phyloP scores from a whole-genome alignment of 2,888 invertebrate genomes.

The Lamellibrachia columna region DNA sequence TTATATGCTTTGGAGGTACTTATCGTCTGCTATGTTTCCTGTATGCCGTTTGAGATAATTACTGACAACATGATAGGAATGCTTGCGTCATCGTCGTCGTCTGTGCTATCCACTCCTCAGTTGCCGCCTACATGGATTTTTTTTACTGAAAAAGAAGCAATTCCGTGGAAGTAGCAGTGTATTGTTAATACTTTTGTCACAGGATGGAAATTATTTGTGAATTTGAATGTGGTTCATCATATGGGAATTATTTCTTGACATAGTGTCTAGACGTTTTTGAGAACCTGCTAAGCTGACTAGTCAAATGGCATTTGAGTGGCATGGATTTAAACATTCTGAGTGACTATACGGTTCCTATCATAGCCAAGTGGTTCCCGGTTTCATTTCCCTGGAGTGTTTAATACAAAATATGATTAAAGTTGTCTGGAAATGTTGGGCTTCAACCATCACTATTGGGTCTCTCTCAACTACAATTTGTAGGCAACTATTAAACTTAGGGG shows the following conservation, averaged over 20 bases:
- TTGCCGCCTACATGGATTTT: constrained; percentile 32
- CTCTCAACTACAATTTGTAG: not conserved
- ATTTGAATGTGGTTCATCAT: constrained; percentile 33
- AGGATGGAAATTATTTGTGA: constrained; percentile 35
- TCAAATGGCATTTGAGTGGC: not conserved
- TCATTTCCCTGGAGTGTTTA: not conserved
- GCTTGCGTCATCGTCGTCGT: constrained; percentile 29
- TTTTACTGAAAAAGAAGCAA: constrained; percentile 30
- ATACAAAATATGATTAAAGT: not conserved
- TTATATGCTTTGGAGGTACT: constrained; percentile 32
- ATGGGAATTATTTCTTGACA: not conserved
- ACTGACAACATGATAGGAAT: constrained; percentile 30
- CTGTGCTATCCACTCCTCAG: constrained; percentile 21
- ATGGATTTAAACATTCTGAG: not conserved
- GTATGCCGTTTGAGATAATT: constrained; percentile 35
- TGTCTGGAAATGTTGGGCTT: constrained; percentile 6
- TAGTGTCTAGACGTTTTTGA: not conserved
- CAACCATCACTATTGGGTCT: not conserved
- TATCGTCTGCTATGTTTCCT: constrained; percentile 33
- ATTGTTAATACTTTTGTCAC: constrained; percentile 35
- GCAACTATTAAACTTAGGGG: not conserved
- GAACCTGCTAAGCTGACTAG: not conserved
- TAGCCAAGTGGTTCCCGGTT: constrained; percentile 12
- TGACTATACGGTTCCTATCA: not conserved
- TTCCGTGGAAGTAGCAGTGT: constrained; percentile 30